A percentile compares a stretch with the other conserved stretches of the same genome.
phyloP scores from a whole-genome alignment of 30 jellyfish, hydroid and myxozoan species.

The Turritopsis dohrnii region DNA sequence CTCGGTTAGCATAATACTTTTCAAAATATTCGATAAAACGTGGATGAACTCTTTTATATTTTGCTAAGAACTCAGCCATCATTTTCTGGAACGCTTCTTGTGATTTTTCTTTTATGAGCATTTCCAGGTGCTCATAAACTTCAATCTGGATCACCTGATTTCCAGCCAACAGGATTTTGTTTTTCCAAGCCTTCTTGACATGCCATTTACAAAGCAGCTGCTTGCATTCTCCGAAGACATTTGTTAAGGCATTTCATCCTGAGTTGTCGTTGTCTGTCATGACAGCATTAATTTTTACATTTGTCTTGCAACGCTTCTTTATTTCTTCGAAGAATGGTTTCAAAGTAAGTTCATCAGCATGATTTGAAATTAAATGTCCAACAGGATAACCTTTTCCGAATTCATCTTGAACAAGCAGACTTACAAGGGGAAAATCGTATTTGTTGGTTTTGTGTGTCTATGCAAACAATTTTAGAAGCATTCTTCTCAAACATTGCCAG shows the following conservation, averaged over 20 bases:
- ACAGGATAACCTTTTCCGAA: constrained; percentile 31
- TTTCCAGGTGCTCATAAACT: constrained; percentile 18
- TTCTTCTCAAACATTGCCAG: constrained; percentile 27
- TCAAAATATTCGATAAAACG: no score
- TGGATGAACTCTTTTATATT: constrained; percentile 1
- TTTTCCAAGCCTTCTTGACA: constrained; percentile 10
- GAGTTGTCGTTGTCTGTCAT: no score
- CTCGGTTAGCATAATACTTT: no score
- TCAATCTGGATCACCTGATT: constrained; percentile 18
- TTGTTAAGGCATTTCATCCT: no score
- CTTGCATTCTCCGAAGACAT: no score
- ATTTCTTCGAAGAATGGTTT: no score
- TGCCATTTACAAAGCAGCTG: no score
- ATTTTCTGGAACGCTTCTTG: constrained; percentile 7
- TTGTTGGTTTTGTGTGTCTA: constrained; percentile 33
- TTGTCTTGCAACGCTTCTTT: no score
- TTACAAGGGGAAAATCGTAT: constrained; percentile 27
- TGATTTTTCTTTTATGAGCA: constrained; percentile 21
- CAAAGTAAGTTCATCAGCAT: no score
- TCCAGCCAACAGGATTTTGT: constrained; percentile 3
- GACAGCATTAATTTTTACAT: no score
- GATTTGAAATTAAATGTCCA: constrained; percentile 26
- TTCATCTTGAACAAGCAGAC: constrained; percentile 38
- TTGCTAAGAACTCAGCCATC: constrained; percentile 2
- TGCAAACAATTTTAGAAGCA: constrained; percentile 25